Evolutionary conservation across 1,140 invertebrate species (phyloP).

Genomic region (Bombus confusus): DNA sequence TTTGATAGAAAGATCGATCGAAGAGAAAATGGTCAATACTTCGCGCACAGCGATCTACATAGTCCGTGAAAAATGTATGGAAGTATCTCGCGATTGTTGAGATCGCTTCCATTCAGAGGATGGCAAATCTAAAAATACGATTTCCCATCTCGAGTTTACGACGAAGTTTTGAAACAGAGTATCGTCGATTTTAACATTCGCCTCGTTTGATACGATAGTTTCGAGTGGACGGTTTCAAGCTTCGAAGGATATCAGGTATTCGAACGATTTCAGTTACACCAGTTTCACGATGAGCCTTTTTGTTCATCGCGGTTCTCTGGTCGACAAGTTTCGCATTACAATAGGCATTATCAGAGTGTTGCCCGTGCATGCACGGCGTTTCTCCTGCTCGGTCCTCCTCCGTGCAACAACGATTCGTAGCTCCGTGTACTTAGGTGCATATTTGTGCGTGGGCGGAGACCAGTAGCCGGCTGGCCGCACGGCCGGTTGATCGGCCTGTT

Average conservation of each 20-base stretch:
- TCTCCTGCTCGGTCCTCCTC: too few species aligned
- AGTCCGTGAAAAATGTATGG: too few species aligned
- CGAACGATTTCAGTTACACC: neutral
- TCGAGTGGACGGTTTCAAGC: too few species aligned
- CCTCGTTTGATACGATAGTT: too few species aligned
- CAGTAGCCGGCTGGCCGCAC: constrained; percentile 76
- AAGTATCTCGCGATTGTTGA: too few species aligned
- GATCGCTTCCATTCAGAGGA: too few species aligned
- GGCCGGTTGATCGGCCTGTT: constrained; percentile 79
- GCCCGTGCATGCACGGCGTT: neutral
- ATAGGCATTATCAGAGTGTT: neutral
- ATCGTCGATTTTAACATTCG: too few species aligned
- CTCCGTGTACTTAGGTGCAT: constrained; percentile 1
- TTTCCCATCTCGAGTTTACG: too few species aligned
- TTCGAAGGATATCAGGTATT: too few species aligned
- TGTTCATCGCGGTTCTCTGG: neutral
- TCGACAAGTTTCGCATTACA: neutral
- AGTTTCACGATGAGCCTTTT: neutral
- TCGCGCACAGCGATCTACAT: neutral
- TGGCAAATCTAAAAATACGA: too few species aligned
- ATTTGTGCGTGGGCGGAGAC: constrained; percentile 77
- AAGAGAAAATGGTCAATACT: neutral
- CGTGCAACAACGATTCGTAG: neutral
- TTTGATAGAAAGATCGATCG: neutral
- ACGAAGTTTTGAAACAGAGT: too few species aligned